Base-by-base conservation (phyloP, 2,797 vertebrate species). In the Pelobates cultripes region DNA sequence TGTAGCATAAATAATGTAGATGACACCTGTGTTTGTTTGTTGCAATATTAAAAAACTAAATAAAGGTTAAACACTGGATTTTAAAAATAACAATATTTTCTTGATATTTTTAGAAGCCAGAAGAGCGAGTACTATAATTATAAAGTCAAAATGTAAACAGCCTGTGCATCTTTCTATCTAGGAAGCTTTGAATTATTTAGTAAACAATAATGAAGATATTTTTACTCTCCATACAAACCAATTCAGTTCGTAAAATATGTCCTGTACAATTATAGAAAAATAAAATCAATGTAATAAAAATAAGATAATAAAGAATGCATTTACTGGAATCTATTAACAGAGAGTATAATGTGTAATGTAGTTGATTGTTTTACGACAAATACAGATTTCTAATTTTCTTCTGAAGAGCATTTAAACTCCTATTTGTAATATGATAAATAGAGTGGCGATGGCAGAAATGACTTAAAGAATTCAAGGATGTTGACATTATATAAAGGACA, bases 241-340 rank as follows among this genome's bases (percentile, higher is more conserved):
- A 7, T 66, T 6, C 63, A 2, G 1, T 43, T 14, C 43, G 5
- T 43, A 68, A 68, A 43, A 57, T 57, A 57, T 57, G 55, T 7
- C 66, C 9, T 64, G n/a, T 6, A 64, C 42, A 68, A 12, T 68
- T 43, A 42, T 68, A 68, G 12, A 12, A 15, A 12, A 8, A 42
- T 43, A 43, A 68, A 68, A 43, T 43, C 66, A 68, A 43, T 43
- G 28, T 10, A 68, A 43, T 68, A 68, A 68, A 68, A 68, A 64
- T 43, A 64, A 43, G 41, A 68, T 68, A 42, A 68, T 10, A 68
- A 15, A 57, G 14, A 57, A 57, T 57, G 9, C 55, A 68, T 42
- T 42, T 43, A 68, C 42, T 43, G 40, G 40, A 68, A 43, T 68
- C 41, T 68, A 43, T 9, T 68, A 68, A 68, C 5, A 68, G 66